Evolutionary conservation across 1,140 invertebrate species (phyloP), one percentile per base, ranked within the genome.

Genomic region (Bradysia coprophila): DNA sequence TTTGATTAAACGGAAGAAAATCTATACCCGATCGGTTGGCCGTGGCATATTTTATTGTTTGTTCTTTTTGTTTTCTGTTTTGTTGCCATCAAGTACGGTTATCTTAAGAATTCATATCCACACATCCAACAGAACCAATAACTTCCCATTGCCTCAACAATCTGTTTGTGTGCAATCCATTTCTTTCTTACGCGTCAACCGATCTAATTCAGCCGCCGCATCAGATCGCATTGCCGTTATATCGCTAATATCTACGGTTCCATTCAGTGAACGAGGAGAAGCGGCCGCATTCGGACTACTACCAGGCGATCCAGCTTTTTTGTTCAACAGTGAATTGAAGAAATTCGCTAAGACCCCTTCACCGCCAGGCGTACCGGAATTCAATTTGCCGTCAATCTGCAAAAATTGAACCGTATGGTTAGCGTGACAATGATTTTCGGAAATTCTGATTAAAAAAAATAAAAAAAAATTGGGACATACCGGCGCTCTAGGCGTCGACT

Each of bases 271-370:
- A 4, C 56, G 51, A 13, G 53, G 55, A 21, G 57, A 43, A 40
- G 51, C 56, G 13, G 57, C 57, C 10, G 66, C 59, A 9, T 66
- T 60, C 13, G 62, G 65, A 32, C 66, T 64, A n/a, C 54, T 58
- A 24, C 45, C 41, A 5, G 74, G 69, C 38, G 61, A 63, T 15
- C 78, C 80, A n/a, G 79, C 76, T 63, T 91, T 92, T 71, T 96
- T 95, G 62, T 83, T 85, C 49, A 98, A 72, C 51, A 98, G 65
- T 46, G 90, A 95, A 69, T 96, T 98, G 69, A 98, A 98, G 71
- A 98, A 98, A 63, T 90, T 96, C 6, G 92, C 92, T 46, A 98
- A 64, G 32, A 97, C 91, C 41, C 92, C 88, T 69, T 97, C 93
- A 43, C 85, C 85, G 40, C 77, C 76, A 4, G 81, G 73, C 31